Base-by-base conservation (phyloP, 2,113 vertebrate species). In the Myotis lucifugus region DNA sequence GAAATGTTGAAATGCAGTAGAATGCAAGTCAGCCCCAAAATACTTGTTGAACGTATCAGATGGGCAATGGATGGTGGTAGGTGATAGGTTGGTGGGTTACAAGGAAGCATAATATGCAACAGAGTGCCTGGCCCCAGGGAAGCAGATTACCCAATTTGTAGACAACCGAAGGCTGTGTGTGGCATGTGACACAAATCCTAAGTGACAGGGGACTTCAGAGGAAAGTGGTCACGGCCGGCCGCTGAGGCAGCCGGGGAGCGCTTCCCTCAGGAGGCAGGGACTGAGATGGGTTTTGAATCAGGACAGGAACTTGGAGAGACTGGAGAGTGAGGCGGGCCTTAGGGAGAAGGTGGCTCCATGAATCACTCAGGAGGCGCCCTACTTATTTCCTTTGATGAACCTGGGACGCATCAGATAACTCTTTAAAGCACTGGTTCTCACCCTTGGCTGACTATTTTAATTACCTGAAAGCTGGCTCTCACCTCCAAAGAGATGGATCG, bases 371-470 rank as follows among this genome's bases (percentile, higher is more conserved):
- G 73, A 92, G 25, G 59, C 46, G 46, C 46, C 74, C 46, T 67
- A 4, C 25, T 92, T 48, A 64, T 40, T 85, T 90, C 69, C 42
- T 88, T 50, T 84, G 79, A 82, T 83, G 67, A 95, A 34, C 50
- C 93, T 32, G 64, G 48, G 59, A 40, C 29, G 25, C n/a, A 87
- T 61, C 72, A 85, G 52, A 72, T 85, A 64, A n/a, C 25, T 85
- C 85, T 90, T 83, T 34, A 85, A 78, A 88, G 46, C 64, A 61
- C n/a, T n/a, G 12, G 27, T 95, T 91, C 69, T 94, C 42, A 8
- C 70, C 19, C 25, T 21, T 83, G 50, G 32, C 29, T 91, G 56
- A 74, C 66, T 69, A 84, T 64, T 88, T 81, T 89, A 85, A 90
- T 86, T 56, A 85, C 48, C 23, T 77, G 86, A 37, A 83, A 96